These are phyloP conservation scores for Carapus acus DNA, from an alignment of 2,797 vertebrate species.

Conservation along the genomic window DNA sequence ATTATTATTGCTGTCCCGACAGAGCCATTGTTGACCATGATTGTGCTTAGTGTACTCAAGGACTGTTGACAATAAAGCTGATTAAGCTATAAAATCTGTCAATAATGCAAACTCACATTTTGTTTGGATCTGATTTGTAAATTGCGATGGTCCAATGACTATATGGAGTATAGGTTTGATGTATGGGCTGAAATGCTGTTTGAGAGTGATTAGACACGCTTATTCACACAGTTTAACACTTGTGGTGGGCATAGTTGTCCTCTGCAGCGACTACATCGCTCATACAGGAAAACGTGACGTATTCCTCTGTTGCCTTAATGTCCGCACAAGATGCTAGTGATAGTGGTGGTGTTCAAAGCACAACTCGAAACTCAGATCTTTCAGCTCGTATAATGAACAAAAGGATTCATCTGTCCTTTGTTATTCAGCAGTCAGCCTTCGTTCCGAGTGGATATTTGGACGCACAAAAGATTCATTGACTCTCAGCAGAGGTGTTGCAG, in stretches of 20 bases:
- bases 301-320: too few species aligned
- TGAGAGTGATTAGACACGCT: slow-evolving; percentile 27
- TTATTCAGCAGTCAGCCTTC: slow-evolving; percentile 27
- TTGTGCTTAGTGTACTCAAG: slow-evolving; percentile 21
- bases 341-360: too few species aligned
- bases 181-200: slow-evolving; percentile 25
- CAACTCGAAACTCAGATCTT: too few species aligned
- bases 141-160: slow-evolving; percentile 20
- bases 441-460: slow-evolving; percentile 55
- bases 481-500: slow-evolving; percentile 41
- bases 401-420: background rate
- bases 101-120: background rate
- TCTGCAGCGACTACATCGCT: slow-evolving; percentile 54
- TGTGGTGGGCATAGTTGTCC: too few species aligned
- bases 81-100: slow-evolving; percentile 16
- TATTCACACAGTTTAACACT: slow-evolving; percentile 54
- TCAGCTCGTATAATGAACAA: too few species aligned
- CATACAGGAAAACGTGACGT: too few species aligned
- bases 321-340: too few species aligned
- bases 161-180: slow-evolving; percentile 26
- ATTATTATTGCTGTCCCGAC: slow-evolving; percentile 43
- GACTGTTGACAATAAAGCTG: background rate
- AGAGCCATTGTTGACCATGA: slow-evolving; percentile 32
- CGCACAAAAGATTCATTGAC: slow-evolving; percentile 33
- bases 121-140: slow-evolving; percentile 21